A percentile compares a stretch with the other conserved stretches of the same genome.
phyloP scores from a whole-genome alignment of 1,140 invertebrate genomes.

The Mercenaria mercenaria region DNA sequence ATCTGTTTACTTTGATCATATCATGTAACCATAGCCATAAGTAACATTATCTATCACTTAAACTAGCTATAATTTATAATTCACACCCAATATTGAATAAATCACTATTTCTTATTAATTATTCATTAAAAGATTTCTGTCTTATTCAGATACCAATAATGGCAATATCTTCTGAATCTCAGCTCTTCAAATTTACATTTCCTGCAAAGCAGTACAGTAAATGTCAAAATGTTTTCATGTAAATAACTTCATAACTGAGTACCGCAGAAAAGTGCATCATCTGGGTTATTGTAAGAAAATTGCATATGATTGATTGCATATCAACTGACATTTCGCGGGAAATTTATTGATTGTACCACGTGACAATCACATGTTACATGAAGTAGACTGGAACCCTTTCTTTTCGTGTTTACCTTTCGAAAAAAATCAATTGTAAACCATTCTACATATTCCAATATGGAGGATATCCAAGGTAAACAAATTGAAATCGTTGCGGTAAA shows the following conservation, averaged over 20 bases:
- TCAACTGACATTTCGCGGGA: conserved; percentile 41
- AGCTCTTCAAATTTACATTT: background rate
- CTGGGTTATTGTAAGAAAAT: background rate
- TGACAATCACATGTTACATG: background rate
- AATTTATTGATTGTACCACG: conserved; percentile 1
- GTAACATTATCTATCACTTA: background rate
- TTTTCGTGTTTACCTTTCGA: background rate
- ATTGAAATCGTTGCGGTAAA: background rate
- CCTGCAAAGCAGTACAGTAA: background rate
- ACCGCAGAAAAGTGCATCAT: background rate
- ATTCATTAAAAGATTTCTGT: background rate
- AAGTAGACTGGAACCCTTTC: background rate
- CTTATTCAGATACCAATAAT: too few relatives aligned
- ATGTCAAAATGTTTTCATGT: background rate
- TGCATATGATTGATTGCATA: background rate
- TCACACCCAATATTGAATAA: conserved; percentile 46
- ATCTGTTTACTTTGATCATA: conserved; percentile 21
- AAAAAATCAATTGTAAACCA: background rate
- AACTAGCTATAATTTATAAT: background rate
- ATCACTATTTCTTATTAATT: conserved; percentile 22
- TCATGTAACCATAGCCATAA: conserved; percentile 39
- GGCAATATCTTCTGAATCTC: too few relatives aligned
- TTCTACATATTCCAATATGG: conserved; percentile 55
- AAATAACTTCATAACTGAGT: background rate
- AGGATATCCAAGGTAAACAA: conserved; percentile 68